Base-by-base conservation (phyloP, 2,113 vertebrate genomes). In the Salvelinus sp. region DNA sequence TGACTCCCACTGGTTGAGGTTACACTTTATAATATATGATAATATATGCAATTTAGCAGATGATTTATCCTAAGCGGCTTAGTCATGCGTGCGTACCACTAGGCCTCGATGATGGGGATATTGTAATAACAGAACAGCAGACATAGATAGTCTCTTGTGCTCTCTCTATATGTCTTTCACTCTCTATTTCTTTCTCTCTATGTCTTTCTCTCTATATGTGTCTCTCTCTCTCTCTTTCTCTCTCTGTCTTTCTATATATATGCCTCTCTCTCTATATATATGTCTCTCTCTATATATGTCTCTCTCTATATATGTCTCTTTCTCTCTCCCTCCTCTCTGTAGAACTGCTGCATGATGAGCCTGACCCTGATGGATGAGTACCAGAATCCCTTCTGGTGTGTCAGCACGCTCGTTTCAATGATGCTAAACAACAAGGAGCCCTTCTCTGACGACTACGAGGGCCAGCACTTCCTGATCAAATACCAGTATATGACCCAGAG, bases 261-360 rank as follows among this genome's bases (percentile, higher is more conserved):
- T 12, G 20, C 79, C 79, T 83, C 33, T 70, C 23, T 27, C 1
- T 74, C 7, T 38, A 0, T 38, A 6, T 67, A 72, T 74, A 94
- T 1, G 33, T 1, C 28, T 30, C 4, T 30, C 28, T 38, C 33
- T 33, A 5, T 33, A 2, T 33, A 5, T 6, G 30, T 33, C 30
- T 33, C 1, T 33, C 2, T 48, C 9, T 48, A 0, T 48, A 6
- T 63, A 25, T 38, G 4, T 67, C 14, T 27, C 2, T 76, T 20
- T 72, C 33, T 23, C 14, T 38, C 28, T 54, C n/a, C 62, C 1
- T 68, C 9, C 38, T 44, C 9, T 76, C 48, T 4, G 14, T 74
- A 94, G 93, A 85, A 91, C n/a, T 92, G 91, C 78, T 94, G 93
- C 82, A 80, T 94, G 62, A 81, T 94, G 89, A 91, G 68, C 67